Evolutionary conservation across 2,113 vertebrate species (phyloP).

Genomic region (Tragelaphus strepsiceros): DNA sequence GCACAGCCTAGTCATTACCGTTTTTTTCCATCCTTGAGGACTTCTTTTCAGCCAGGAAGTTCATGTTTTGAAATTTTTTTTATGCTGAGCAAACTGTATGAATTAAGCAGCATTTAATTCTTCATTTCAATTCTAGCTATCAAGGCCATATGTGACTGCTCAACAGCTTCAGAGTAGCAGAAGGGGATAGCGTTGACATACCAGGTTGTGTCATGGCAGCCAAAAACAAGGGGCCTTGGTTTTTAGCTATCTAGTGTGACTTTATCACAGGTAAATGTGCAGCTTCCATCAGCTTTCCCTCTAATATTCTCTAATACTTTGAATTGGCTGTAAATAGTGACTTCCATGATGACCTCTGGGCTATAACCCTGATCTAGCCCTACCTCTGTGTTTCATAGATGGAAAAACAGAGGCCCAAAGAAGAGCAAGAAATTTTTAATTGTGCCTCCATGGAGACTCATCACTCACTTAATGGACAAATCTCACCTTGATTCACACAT

Average conservation of each 20-base stretch:
- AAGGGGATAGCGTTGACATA: background rate
- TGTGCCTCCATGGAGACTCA: background rate
- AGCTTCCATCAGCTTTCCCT: background rate
- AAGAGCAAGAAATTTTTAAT: background rate
- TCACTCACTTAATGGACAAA: background rate
- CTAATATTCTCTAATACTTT: background rate
- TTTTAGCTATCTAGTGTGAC: background rate
- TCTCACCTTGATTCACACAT: background rate
- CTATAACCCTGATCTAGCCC: background rate
- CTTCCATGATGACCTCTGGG: background rate
- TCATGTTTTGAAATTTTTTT: background rate
- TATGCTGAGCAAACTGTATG: background rate
- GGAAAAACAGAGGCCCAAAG: background rate
- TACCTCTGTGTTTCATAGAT: background rate
- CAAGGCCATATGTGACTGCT: background rate
- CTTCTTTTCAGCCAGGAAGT: background rate
- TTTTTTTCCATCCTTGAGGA: background rate
- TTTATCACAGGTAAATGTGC: background rate
- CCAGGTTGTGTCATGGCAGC: background rate
- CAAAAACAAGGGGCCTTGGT: background rate
- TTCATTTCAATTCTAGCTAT: conserved; percentile 43
- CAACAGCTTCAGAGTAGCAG: conserved; percentile 30
- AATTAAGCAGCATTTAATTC: conserved; percentile 42
- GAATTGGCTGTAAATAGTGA: background rate
- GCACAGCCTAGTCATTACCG: background rate